Evolutionary conservation across 2,797 vertebrate species (phyloP).

Genomic region (Urocyon cinereoargenteus): DNA sequence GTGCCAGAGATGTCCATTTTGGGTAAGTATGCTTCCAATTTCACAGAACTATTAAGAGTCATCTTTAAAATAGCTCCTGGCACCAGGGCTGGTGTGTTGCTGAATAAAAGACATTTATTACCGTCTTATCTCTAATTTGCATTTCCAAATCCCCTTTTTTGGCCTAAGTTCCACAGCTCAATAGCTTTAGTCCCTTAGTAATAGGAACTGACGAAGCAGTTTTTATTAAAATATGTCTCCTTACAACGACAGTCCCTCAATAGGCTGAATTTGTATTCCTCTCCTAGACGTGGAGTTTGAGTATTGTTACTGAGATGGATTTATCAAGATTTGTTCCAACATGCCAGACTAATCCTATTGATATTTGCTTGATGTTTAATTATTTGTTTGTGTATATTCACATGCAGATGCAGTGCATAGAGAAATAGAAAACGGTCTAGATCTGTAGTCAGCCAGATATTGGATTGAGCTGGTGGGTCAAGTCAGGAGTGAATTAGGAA

Average conservation of each 20-base stretch:
- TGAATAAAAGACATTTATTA: slow-evolving; percentile 83
- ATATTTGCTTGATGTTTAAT: slow-evolving; percentile 88
- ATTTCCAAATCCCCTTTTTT: slow-evolving; percentile 84
- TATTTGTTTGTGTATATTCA: slow-evolving; percentile 85
- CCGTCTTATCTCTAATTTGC: slow-evolving; percentile 85
- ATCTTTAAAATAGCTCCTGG: slow-evolving; percentile 52
- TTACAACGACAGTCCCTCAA: slow-evolving; percentile 80
- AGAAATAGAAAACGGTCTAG: slow-evolving; percentile 71
- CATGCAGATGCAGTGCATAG: slow-evolving; percentile 74
- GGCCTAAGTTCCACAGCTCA: slow-evolving; percentile 77
- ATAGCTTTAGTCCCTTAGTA: slow-evolving; percentile 75
- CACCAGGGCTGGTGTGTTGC: slow-evolving; percentile 56
- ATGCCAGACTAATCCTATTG: slow-evolving; percentile 85
- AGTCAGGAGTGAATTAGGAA: slow-evolving; percentile 69
- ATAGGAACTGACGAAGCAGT: slow-evolving; percentile 79
- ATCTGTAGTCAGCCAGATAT: slow-evolving; percentile 73
- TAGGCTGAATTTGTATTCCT: slow-evolving; percentile 84
- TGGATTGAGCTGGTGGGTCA: slow-evolving; percentile 66
- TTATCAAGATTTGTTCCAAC: slow-evolving; percentile 88
- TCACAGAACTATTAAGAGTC: neutral
- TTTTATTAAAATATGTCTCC: slow-evolving; percentile 85
- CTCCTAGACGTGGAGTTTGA: slow-evolving; percentile 71
- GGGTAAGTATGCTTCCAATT: slow-evolving; percentile 90
- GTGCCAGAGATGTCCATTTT: slow-evolving; percentile 98
- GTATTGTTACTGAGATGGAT: slow-evolving; percentile 84